These are phyloP conservation scores for Microhierax caerulescens DNA, from an alignment of 2,797 vertebrate species.

Conservation along the genomic window DNA sequence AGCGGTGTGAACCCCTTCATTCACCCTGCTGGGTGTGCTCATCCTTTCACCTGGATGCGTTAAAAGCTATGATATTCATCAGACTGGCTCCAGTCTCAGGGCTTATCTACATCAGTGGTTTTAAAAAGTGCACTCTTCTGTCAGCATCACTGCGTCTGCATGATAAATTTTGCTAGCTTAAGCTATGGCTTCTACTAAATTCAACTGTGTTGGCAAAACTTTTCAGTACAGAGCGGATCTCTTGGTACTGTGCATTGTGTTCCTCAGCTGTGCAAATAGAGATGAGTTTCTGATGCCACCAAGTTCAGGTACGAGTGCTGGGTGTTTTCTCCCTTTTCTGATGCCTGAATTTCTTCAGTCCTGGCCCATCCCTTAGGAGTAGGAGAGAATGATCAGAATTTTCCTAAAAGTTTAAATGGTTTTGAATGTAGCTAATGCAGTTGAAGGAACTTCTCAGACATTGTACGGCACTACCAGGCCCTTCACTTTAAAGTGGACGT, in stretches of 20 bases:
- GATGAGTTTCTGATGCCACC: background rate
- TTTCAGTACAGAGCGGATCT: background rate
- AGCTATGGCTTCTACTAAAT: constrained; percentile 47
- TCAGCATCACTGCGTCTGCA: constrained; percentile 37
- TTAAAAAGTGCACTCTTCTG: constrained; percentile 46
- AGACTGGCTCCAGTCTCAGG: constrained; percentile 37
- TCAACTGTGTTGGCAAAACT: background rate
- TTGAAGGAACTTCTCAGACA: background rate
- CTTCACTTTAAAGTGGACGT: background rate
- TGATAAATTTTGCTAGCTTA: constrained; percentile 50
- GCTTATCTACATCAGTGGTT: constrained; percentile 61
- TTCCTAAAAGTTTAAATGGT: background rate
- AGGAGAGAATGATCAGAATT: background rate
- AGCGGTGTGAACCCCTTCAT: constrained; percentile 2
- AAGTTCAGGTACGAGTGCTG: background rate
- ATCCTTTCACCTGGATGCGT: constrained; percentile 48
- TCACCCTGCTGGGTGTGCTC: constrained; percentile 2
- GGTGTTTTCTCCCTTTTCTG: background rate
- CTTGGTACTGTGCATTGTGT: rapidly evolving
- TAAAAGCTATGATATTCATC: constrained; percentile 52
- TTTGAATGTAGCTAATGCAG: background rate
- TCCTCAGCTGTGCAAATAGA: background rate
- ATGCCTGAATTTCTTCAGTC: background rate
- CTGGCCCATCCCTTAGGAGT: background rate
- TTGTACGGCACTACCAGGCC: background rate